Base-by-base conservation (phyloP, 1,140 invertebrate genomes). In the Mycetomoellerius zeteki region DNA sequence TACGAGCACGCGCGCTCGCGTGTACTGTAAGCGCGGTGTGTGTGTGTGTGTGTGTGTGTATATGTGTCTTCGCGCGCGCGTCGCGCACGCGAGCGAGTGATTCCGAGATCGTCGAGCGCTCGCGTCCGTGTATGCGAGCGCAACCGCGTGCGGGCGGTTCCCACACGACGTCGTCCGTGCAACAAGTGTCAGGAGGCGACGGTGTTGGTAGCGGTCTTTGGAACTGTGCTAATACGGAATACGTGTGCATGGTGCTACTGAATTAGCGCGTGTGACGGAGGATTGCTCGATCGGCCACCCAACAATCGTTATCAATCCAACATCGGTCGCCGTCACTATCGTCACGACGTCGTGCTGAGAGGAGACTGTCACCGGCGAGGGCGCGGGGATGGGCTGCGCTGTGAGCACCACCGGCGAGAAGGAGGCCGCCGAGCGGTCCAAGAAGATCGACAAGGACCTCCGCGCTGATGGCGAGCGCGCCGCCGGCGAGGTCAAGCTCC, bases 381-480 rank as follows among this genome's bases (percentile, higher is more conserved):
- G 80, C 80, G 80, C 80, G 54, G 80, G 69, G 93, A 98, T 98
- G 97, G 97, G 97, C 94, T 98, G 97, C 96, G 97, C 97, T 85
- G 96, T 98, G 88, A 98, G 97, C 96, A 97, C 97, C 95, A 96
- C 96, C 93, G 97, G 97, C 92, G 98, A 98, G 95, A 98, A 98
- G 95, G 97, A 97, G 95, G 98, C 98, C 62, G 96, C 96, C 71
- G 97, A 97, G 93, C 96, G 98, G 92, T 98, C 98, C 33, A 98
- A 98, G 96, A 98, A 98, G 95, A 99, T 99, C 94, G 98, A 99
- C 95, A 97, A 98, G 95, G 97, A 98, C 94, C 95, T 99, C 37
- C 94, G 97, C 91, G 97, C 97, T 69, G 98, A 98, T 97, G 97
- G 97, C 88, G 98, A 98, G 96, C 96, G 97, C 87, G 97, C 97